Evolutionary conservation across 2,888 invertebrate genomes (phyloP).

Genomic region (Meteorus colon): DNA sequence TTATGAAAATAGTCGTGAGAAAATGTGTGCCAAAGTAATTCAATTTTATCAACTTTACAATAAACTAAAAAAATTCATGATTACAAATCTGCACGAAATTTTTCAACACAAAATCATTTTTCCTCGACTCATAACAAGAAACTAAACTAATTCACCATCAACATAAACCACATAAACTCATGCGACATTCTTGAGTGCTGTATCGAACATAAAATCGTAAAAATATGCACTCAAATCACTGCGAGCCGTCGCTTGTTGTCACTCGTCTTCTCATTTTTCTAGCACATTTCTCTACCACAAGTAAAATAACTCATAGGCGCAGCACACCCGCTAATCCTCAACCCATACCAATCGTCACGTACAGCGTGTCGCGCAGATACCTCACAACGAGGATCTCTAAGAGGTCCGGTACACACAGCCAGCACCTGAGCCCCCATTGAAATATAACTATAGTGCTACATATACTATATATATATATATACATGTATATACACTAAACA

Average conservation of each 20-base stretch:
- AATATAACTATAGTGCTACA: slow-evolving; percentile 21
- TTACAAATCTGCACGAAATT: no score
- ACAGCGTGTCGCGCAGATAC: not conserved
- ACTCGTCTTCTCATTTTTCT: not conserved
- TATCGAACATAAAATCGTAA: no score
- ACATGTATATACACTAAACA: not conserved
- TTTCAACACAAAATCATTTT: no score
- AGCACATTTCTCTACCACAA: not conserved
- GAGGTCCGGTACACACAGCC: slow-evolving; percentile 6
- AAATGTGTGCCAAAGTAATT: no score
- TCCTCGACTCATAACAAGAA: no score
- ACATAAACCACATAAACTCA: no score
- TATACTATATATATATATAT: not conserved
- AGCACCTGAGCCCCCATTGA: slow-evolving; percentile 29
- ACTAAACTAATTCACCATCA: no score
- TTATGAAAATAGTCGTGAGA: no score
- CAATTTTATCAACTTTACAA: no score
- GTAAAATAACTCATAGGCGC: not conserved
- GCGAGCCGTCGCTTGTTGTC: not conserved
- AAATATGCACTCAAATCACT: not conserved
- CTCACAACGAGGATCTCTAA: not conserved
- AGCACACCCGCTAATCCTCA: slow-evolving; percentile 19
- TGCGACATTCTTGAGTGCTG: no score
- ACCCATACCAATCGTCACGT: slow-evolving; percentile 30
- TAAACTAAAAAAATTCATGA: no score